phyloP scores from a whole-genome alignment of 1,140 invertebrate species.

The Euglossa dilemma region DNA sequence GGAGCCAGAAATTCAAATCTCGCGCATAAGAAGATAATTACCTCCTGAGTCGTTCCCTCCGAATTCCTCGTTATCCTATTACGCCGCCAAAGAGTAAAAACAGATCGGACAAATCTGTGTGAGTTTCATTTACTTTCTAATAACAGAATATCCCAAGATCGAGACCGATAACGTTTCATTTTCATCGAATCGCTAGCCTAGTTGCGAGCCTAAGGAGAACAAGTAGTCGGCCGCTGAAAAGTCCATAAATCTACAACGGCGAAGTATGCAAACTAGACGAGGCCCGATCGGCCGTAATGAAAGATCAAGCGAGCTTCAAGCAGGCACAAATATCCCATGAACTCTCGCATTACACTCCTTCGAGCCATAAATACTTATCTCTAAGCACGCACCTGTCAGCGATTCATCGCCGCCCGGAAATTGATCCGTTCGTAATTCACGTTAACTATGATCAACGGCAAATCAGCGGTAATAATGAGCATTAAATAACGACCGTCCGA shows the following conservation, averaged over 20 bases:
- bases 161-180: slow-evolving; percentile 5
- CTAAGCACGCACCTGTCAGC: slow-evolving; percentile 56
- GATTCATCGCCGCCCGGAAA: slow-evolving; percentile 53
- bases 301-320: slow-evolving; percentile 11
- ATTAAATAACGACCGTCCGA: slow-evolving; percentile 58
- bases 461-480: slow-evolving; percentile 59
- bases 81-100: neutral
- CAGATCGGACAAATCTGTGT: neutral
- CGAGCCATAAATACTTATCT: slow-evolving; percentile 26
- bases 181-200: slow-evolving; percentile 6
- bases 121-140: neutral
- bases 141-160: neutral
- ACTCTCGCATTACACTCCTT: slow-evolving; percentile 36
- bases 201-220: neutral
- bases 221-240: neutral
- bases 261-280: slow-evolving; percentile 25
- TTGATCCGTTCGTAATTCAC: slow-evolving; percentile 59
- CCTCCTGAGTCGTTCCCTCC: neutral
- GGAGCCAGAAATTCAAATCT: neutral
- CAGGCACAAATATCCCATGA: slow-evolving; percentile 59
- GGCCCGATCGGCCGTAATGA: slow-evolving; percentile 30
- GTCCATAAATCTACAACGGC: slow-evolving; percentile 9
- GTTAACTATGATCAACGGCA: slow-evolving; percentile 45
- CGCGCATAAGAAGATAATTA: neutral
- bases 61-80: neutral